Percentiles rank a stretch among this genome's conserved stretches.
phyloP scores from a whole-genome alignment of 2,113 vertebrate species.

The Sciurus niger region DNA sequence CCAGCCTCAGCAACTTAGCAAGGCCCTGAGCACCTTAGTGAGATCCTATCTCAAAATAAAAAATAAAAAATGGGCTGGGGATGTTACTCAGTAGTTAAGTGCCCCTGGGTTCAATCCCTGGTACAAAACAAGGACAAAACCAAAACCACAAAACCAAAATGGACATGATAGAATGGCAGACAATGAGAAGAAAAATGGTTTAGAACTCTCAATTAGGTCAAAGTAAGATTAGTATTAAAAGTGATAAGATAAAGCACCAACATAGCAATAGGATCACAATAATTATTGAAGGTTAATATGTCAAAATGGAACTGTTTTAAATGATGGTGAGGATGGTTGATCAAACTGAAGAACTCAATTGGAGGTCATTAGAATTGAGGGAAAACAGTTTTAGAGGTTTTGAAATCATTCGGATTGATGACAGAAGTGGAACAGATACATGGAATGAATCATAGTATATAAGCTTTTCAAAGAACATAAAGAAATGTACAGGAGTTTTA shows the following conservation, averaged over 20 bases:
- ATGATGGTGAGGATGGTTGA: background rate
- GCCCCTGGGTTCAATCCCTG: too few relatives aligned
- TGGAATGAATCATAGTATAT: background rate
- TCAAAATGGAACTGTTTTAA: conserved; percentile 1
- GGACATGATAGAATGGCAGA: background rate
- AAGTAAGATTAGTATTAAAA: conserved; percentile 26
- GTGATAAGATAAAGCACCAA: background rate
- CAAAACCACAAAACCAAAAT: background rate
- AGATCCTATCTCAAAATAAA: too few relatives aligned
- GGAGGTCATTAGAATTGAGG: background rate
- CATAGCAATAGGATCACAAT: background rate
- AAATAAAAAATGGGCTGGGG: too few relatives aligned
- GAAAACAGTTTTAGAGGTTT: background rate
- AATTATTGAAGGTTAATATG: background rate
- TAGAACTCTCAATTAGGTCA: background rate
- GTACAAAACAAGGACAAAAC: too few relatives aligned
- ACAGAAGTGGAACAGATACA: background rate
- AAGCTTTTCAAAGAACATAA: background rate
- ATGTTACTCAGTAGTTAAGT: too few relatives aligned
- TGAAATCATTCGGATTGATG: background rate
- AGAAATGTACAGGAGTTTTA: background rate
- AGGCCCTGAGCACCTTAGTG: too few relatives aligned
- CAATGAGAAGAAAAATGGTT: background rate
- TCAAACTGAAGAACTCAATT: background rate
- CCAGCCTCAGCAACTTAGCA: too few relatives aligned